Conservation (phyloP, 2,797 vertebrate genomes). For the Anabas testudineus region DNA sequence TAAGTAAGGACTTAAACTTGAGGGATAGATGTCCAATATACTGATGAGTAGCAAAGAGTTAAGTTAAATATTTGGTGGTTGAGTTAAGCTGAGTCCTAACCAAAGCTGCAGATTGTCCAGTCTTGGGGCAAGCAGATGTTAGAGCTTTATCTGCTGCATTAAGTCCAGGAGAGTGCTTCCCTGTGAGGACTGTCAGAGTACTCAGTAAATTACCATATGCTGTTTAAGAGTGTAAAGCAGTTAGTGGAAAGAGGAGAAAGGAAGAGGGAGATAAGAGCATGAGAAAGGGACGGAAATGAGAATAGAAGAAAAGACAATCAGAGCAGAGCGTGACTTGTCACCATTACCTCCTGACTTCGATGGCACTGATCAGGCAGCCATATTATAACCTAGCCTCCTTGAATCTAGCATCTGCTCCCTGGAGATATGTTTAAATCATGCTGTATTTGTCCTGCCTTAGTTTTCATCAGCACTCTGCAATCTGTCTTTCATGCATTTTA, state of each 20-base stretch:
- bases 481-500: constrained; percentile 10
- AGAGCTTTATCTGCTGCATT: constrained; percentile 79
- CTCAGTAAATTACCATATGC: constrained; percentile 71
- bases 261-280: not conserved
- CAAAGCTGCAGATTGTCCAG: constrained; percentile 70
- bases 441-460: not conserved
- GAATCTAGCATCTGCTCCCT: constrained; percentile 2
- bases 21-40: constrained; percentile 28
- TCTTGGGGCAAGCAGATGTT: constrained; percentile 83
- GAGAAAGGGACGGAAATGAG: constrained; percentile 30
- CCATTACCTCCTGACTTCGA: constrained; percentile 25
- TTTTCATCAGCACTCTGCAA: constrained; percentile 2
- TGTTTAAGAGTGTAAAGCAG: constrained; percentile 40
- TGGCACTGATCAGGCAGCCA: constrained; percentile 53
- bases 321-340: constrained; percentile 31
- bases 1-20: constrained; percentile 29
- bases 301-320: constrained; percentile 31
- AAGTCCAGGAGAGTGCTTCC: constrained; percentile 78
- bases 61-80: constrained; percentile 40
- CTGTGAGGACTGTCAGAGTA: constrained; percentile 62
- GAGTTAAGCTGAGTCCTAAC: constrained; percentile 31
- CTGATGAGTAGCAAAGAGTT: constrained; percentile 33
- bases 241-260: constrained; percentile 8
- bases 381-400: constrained; percentile 40
- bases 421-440: constrained; percentile 43